These are phyloP conservation scores for Drosophila mettleri DNA, from an alignment of 2,888 invertebrate genomes.

Conservation along the genomic window DNA sequence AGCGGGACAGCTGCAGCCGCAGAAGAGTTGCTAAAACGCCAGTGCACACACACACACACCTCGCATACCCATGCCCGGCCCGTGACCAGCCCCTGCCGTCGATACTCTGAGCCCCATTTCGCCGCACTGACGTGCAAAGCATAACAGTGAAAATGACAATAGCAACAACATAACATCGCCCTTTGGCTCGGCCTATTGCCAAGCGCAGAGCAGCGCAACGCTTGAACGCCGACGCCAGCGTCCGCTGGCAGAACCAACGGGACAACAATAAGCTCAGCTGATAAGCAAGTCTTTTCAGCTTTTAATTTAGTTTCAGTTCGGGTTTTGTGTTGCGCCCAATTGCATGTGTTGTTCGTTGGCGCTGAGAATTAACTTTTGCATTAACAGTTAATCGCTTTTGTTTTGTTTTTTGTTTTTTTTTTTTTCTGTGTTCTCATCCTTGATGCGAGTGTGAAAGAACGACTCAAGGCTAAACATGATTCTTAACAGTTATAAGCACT, in stretches of 20 bases:
- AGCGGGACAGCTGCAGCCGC: constrained; percentile 41
- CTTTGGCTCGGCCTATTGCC: constrained; percentile 40
- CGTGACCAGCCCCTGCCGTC: neutral
- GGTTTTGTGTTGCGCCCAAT: constrained; percentile 69
- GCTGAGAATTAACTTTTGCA: constrained; percentile 18
- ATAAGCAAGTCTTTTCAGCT: constrained; percentile 65
- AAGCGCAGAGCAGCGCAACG: constrained; percentile 42
- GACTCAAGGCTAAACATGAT: constrained; percentile 26
- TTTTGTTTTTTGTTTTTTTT: neutral
- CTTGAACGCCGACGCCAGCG: constrained; percentile 47
- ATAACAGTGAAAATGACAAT: constrained; percentile 34
- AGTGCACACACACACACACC: constrained; percentile 2
- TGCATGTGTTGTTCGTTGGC: constrained; percentile 53
- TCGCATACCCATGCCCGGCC: constrained; percentile 1
- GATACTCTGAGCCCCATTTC: neutral
- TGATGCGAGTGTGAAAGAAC: neutral
- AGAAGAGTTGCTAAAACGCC: constrained; percentile 19
- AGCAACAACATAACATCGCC: constrained; percentile 28
- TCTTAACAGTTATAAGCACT: constrained; percentile 21
- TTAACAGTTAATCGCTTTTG: neutral
- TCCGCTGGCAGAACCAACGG: constrained; percentile 18
- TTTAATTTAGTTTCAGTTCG: constrained; percentile 71
- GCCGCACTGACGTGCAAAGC: constrained; percentile 11
- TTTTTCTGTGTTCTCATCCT: neutral
- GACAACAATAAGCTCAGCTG: constrained; percentile 43